Evolutionary conservation across 37 sponge, comb jelly and placozoan genomes (phyloP).

Genomic region (Ianthella basta): DNA sequence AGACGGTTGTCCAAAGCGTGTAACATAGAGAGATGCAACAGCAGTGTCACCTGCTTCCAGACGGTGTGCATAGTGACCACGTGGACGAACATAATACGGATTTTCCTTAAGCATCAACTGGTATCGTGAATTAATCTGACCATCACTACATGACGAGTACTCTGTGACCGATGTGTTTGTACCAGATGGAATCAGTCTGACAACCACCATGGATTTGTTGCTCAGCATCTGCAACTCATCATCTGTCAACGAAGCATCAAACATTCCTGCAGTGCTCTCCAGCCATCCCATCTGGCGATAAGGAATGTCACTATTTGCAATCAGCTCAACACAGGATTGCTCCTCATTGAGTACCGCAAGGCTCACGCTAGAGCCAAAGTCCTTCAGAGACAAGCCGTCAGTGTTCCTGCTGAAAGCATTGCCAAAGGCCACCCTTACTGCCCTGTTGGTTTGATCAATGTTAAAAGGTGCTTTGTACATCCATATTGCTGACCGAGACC

Average conservation of each 20-base stretch:
- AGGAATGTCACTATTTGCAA: too few species aligned
- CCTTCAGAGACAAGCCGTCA: not conserved
- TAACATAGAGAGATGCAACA: constrained; percentile 6
- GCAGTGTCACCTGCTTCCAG: not conserved
- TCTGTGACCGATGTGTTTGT: too few species aligned
- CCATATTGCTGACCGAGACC: not conserved
- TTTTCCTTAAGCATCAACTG: constrained; percentile 17
- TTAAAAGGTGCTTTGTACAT: constrained; percentile 37
- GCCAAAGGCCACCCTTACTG: not conserved
- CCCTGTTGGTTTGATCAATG: not conserved
- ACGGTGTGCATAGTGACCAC: constrained; percentile 8
- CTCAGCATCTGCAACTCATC: too few species aligned
- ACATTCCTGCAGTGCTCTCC: too few species aligned
- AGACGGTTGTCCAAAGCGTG: constrained; percentile 37
- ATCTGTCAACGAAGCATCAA: too few species aligned
- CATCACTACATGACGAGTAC: too few species aligned
- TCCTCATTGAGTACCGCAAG: not conserved
- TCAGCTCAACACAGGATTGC: too few species aligned
- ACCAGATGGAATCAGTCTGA: too few species aligned
- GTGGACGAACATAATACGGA: constrained; percentile 24
- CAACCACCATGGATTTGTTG: too few species aligned
- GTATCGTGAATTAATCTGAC: too few species aligned
- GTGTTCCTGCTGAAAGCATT: not conserved
- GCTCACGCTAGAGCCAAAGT: not conserved
- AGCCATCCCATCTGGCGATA: too few species aligned